Evolutionary conservation across 2,888 invertebrate species (phyloP).

Genomic region (Mellilla xanthometata): DNA sequence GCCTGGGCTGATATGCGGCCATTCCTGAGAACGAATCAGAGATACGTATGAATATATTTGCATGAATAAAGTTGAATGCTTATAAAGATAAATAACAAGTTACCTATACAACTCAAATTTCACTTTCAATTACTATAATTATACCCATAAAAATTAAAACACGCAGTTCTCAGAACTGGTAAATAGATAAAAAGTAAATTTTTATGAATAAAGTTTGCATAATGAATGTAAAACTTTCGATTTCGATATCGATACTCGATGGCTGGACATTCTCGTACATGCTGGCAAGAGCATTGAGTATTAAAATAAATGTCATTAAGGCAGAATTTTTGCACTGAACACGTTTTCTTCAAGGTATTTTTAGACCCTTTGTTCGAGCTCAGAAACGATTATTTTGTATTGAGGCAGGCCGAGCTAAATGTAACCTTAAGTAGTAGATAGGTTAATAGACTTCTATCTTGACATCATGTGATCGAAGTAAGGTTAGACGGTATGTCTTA

Average conservation of each 20-base stretch:
- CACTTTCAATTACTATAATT: too few species aligned
- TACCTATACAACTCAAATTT: too few species aligned
- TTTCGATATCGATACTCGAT: constrained; percentile 5
- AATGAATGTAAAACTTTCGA: constrained; percentile 7
- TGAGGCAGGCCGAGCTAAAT: constrained; percentile 29
- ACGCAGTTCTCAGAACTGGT: too few species aligned
- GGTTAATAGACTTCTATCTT: constrained; percentile 45
- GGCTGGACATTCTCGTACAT: too few species aligned
- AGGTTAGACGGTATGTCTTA: constrained; percentile 23
- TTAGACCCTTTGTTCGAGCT: constrained; percentile 4
- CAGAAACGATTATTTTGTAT: constrained; percentile 31
- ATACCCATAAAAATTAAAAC: too few species aligned
- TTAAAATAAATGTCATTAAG: not conserved
- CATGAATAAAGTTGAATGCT: too few species aligned
- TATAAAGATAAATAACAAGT: too few species aligned
- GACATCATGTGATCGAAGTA: constrained; percentile 34
- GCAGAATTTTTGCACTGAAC: not conserved
- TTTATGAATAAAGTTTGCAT: not conserved
- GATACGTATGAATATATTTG: too few species aligned
- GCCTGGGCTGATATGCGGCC: constrained; percentile 80
- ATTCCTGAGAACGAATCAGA: constrained; percentile 74
- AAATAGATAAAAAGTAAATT: not conserved
- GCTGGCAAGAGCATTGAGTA: constrained; percentile 2
- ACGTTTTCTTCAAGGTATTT: not conserved
- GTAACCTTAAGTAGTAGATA: constrained; percentile 44